Percentiles rank a stretch among this genome's conserved stretches.
Conservation (phyloP, 2,113 vertebrate genomes). For the Pluvianellus socialis region DNA sequence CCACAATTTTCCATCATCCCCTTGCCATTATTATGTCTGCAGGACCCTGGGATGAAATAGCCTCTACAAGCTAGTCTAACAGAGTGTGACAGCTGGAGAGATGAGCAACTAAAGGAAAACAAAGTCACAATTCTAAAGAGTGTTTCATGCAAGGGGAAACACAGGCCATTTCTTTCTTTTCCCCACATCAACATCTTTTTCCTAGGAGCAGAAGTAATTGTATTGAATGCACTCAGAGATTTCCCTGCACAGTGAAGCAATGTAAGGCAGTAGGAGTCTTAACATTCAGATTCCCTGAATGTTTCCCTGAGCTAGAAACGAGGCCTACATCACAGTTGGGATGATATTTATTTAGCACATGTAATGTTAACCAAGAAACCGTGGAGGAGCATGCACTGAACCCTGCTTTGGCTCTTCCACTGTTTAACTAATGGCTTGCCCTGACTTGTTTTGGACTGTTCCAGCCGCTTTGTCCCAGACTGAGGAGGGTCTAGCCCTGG, state of each 20-base stretch:
- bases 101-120: background rate
- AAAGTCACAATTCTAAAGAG: background rate
- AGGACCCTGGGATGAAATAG: background rate
- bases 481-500: background rate
- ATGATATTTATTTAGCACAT: slow-evolving; percentile 45
- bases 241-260: background rate
- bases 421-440: background rate
- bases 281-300: background rate
- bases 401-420: background rate
- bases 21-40: background rate
- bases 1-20: background rate
- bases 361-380: slow-evolving; percentile 9
- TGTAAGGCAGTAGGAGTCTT: background rate
- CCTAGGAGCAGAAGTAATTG: background rate
- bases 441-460: background rate
- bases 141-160: background rate
- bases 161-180: background rate
- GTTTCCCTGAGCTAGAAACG: background rate
- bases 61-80: background rate
- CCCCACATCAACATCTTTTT: background rate
- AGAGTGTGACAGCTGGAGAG: background rate
- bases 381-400: background rate
- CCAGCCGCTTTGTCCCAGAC: background rate
- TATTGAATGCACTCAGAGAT: background rate
- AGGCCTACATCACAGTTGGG: background rate